Evolutionary conservation across 2,797 vertebrate genomes (phyloP).

Genomic region (Coreius guichenoti): DNA sequence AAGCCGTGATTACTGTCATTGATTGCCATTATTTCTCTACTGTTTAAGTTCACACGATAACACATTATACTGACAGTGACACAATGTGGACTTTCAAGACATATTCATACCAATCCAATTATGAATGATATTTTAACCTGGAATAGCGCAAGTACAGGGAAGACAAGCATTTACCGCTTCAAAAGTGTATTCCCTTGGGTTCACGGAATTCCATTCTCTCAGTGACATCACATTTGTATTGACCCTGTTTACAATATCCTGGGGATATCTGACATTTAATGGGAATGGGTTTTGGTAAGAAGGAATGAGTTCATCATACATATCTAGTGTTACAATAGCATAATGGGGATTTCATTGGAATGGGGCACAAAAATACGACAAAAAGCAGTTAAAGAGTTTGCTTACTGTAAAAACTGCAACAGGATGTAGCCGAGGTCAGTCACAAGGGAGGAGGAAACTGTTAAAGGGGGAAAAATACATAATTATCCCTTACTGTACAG

Average conservation of each 20-base stretch:
- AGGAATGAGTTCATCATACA: slow-evolving; percentile 65
- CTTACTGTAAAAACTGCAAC: slow-evolving; percentile 52
- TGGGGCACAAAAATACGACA: slow-evolving; percentile 41
- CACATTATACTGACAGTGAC: slow-evolving; percentile 35
- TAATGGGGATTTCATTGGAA: slow-evolving; percentile 57
- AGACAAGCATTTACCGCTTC: slow-evolving; percentile 59
- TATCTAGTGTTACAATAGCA: slow-evolving; percentile 53
- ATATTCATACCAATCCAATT: slow-evolving; percentile 52
- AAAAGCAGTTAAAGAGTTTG: slow-evolving; percentile 47
- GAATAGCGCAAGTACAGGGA: slow-evolving; percentile 51
- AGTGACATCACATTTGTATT: slow-evolving; percentile 77
- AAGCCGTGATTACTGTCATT: neutral
- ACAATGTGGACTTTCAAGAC: slow-evolving; percentile 38
- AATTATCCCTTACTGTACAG: slow-evolving; percentile 40
- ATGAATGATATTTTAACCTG: slow-evolving; percentile 47
- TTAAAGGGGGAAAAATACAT: neutral
- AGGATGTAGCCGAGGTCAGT: slow-evolving; percentile 38
- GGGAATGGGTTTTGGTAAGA: slow-evolving; percentile 69
- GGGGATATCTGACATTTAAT: slow-evolving; percentile 76
- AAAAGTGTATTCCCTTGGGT: slow-evolving; percentile 66
- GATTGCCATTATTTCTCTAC: neutral
- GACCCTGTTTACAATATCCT: slow-evolving; percentile 79
- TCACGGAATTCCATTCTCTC: slow-evolving; percentile 68
- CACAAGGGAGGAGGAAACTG: slow-evolving; percentile 38
- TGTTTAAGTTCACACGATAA: neutral